Base-by-base conservation (phyloP, 2,113 vertebrate genomes). In the Halcyon malimbica region DNA sequence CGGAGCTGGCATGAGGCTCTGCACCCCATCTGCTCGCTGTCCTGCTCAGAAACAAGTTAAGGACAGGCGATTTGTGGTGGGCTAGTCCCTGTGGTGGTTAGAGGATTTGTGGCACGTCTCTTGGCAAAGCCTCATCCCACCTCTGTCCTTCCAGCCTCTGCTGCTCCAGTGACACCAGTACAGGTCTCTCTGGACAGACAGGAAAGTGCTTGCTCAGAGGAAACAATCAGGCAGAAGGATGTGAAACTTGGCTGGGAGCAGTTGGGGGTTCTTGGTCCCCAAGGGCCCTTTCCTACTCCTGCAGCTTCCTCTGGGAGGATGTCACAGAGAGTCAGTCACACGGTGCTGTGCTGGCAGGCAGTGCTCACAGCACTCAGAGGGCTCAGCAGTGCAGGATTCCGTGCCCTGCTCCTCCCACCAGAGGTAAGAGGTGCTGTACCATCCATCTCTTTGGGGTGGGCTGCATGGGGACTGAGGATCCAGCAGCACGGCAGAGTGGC, bases 141-240 rank as follows among this genome's bases (percentile, higher is more conserved):
- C 26, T 69, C 86, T 39, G 24, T 16, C 71, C 42, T 23, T 60
- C 17, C 79, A 50, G 54, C 11, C 44, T 44, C 46, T 64, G 42
- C 68, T 46, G 39, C 28, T n/a, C 31, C 18, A 16, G 51, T 9
- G 44, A 37, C n/a, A 57, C 48, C 37, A 44, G 92, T 1, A 18
- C 53, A 12, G 74, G 70, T 54, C 64, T 73, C 1, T 0, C 83
- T 77, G 69, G 17, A 31, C 53, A n/a, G 63, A 33, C 25, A 12
- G 26, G n/a, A 39, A 96, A 96, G 65, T 28, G 57, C 51, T 71
- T 44, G 70, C 79, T 97, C 90, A 94, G 94, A 74, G 54, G 48
- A 94, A 96, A 56, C 13, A 13, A 16, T 4, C 14, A 13, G 78
- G n/a, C 67, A 97, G 93, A 79, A 92, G 97, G 97, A 98, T 97